Base-by-base conservation (phyloP, 2,797 vertebrate species). In the Tenualosa ilisha region DNA sequence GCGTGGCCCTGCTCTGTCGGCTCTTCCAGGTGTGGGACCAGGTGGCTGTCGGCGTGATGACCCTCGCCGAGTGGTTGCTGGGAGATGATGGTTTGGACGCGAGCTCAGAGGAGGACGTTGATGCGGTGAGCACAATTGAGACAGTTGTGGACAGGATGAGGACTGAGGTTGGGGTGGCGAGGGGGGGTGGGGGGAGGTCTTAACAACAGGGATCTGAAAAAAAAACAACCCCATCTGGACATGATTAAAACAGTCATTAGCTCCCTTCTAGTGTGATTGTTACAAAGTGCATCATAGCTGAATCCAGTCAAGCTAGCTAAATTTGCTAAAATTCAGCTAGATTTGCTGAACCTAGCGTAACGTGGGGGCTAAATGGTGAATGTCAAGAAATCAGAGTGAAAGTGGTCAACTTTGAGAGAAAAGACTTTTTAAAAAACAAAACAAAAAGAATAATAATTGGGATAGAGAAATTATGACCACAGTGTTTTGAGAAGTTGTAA, bases 11-110 rank as follows among this genome's bases (percentile, higher is more conserved):
- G 13, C 88, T 99, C 88, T 98, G 98, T 92, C 94, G 92, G 88
- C 93, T 97, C 87, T 95, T 98, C 0, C 93, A 91, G 92, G 85
- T 37, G 43, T 98, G 97, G 97, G 91, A 91, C 3, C 91, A 95
- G 89, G 88, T 94, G 17, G 86, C 7, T 0, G 83, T 92, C 0
- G 97, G 96, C 1, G 83, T 96, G 82, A 90, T 91, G 0, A 50
- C 95, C 81, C 91, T 99, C 83, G 92, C 96, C 13, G 94, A 94
- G 56, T 98, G 98, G 98, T 94, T 99, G 87, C 90, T 99, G 91
- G 97, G 95, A 90, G 95, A 96, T 0, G 89, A 90, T 0, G 90
- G 95, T 11, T 65, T 22, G 11, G 40, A 84, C 3, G 68, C 53
- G 2, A 88, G 61, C 24, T n/a, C 37, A 0, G 92, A 94, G 15